Conservation (phyloP, 2,888 invertebrate species). For the Eupeodes latifasciatus region DNA sequence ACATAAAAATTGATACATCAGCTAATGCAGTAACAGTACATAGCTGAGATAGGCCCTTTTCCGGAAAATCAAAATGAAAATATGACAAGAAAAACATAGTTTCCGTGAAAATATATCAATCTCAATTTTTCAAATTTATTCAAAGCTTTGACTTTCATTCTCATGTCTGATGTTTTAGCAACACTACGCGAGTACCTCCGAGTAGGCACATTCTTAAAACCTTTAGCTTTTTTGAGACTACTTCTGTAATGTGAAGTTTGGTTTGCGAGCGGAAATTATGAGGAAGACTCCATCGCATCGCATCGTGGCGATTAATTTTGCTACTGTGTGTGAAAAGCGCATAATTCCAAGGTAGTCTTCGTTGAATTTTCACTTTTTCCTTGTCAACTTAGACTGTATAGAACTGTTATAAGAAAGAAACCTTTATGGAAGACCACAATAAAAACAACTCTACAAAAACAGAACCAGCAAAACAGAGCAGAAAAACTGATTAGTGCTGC, state of each 20-base stretch:
- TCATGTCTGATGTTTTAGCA: slow-evolving; percentile 28
- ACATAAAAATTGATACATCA: not conserved
- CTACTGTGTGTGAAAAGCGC: slow-evolving; percentile 75
- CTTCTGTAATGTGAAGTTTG: slow-evolving; percentile 12
- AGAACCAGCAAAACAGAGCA: slow-evolving; percentile 6
- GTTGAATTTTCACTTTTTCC: slow-evolving; percentile 74
- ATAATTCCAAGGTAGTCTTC: slow-evolving; percentile 70
- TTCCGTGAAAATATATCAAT: slow-evolving; percentile 14
- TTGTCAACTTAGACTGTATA: slow-evolving; percentile 3
- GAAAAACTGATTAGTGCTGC: slow-evolving; percentile 63
- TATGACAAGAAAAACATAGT: slow-evolving; percentile 28
- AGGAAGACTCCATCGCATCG: slow-evolving; percentile 56
- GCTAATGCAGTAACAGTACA: not conserved
- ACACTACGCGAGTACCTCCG: not conserved
- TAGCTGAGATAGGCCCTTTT: not conserved
- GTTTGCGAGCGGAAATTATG: slow-evolving; percentile 49
- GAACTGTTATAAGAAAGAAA: not conserved
- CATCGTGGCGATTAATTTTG: slow-evolving; percentile 47
- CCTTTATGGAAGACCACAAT: slow-evolving; percentile 13
- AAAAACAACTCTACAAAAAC: not conserved
- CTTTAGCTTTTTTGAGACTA: slow-evolving; percentile 45
- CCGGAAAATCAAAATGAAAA: not conserved
- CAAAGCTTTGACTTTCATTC: slow-evolving; percentile 66
- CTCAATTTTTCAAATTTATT: not conserved
- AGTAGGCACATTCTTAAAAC: not conserved